These are phyloP conservation scores for Hylaeus volcanicus DNA, from an alignment of 1,140 invertebrate genomes.

Conservation along the genomic window DNA sequence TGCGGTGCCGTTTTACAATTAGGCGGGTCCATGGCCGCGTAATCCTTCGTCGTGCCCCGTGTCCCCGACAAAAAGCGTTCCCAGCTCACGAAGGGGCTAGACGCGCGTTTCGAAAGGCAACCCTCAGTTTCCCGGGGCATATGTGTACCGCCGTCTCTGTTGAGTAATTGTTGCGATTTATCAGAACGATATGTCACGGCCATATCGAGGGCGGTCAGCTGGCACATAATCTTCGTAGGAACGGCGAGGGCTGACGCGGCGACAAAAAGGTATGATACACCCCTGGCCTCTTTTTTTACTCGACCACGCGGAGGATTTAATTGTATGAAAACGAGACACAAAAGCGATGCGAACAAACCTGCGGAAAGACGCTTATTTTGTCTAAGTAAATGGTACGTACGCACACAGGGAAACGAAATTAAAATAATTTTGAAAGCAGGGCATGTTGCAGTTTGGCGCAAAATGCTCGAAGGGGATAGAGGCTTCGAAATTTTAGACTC, in stretches of 20 bases:
- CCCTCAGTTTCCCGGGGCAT: constrained; percentile 65
- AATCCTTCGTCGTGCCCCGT: constrained; percentile 56
- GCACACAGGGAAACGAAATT: no score
- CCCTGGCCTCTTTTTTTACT: neutral
- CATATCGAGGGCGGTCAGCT: constrained; percentile 65
- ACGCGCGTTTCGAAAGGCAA: constrained; percentile 20
- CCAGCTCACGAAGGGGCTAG: constrained; percentile 50
- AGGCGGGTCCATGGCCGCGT: constrained; percentile 47
- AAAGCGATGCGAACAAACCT: neutral
- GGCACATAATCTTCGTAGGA: constrained; percentile 56
- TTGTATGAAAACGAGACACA: constrained; percentile 26
- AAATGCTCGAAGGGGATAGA: no score
- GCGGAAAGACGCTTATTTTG: no score
- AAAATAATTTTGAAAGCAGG: no score
- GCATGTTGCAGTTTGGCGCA: no score
- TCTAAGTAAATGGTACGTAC: no score
- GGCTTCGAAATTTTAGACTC: no score
- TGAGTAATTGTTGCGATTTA: constrained; percentile 74
- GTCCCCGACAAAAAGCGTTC: constrained; percentile 57
- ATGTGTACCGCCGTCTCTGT: constrained; percentile 60
- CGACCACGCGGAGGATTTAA: neutral
- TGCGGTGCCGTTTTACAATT: constrained; percentile 56
- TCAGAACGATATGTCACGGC: constrained; percentile 71
- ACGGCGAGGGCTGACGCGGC: constrained; percentile 16
- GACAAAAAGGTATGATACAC: neutral